Percentiles rank a stretch among this genome's conserved stretches.
Evolutionary conservation across 2,113 vertebrate species (phyloP).

Genomic region (Lepisosteus oculatus): DNA sequence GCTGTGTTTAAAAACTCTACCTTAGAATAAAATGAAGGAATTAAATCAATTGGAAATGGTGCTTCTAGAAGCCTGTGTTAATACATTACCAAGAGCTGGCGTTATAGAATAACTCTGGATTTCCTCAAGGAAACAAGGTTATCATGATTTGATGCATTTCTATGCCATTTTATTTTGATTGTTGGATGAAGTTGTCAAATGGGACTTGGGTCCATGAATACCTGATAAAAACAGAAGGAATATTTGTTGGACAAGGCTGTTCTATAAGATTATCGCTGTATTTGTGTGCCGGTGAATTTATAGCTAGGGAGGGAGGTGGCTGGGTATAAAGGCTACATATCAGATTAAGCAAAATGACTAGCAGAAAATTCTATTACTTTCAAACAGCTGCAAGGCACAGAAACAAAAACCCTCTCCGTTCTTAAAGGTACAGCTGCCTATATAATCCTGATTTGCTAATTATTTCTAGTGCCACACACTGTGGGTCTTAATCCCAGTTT

Average conservation of each 20-base stretch:
- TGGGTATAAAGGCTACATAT: neutral
- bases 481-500: too few relatives aligned
- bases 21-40: too few relatives aligned
- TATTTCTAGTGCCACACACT: neutral
- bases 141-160: neutral
- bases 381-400: constrained; percentile 9
- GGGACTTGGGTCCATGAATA: neutral
- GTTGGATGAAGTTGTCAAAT: neutral
- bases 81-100: too few relatives aligned
- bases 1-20: too few relatives aligned
- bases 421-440: neutral
- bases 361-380: constrained; percentile 3
- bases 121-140: too few relatives aligned
- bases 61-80: too few relatives aligned
- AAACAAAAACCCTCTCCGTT: neutral
- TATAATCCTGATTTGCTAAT: neutral
- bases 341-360: constrained; percentile 6
- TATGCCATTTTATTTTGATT: neutral
- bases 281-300: neutral
- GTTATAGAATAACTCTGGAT: too few relatives aligned
- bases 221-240: neutral
- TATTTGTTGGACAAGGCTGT: neutral
- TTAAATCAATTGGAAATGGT: too few relatives aligned
- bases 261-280: neutral
- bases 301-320: neutral